These are phyloP conservation scores for Phrixothrix hirtus DNA, from an alignment of 2,888 invertebrate species.

Conservation along the genomic window DNA sequence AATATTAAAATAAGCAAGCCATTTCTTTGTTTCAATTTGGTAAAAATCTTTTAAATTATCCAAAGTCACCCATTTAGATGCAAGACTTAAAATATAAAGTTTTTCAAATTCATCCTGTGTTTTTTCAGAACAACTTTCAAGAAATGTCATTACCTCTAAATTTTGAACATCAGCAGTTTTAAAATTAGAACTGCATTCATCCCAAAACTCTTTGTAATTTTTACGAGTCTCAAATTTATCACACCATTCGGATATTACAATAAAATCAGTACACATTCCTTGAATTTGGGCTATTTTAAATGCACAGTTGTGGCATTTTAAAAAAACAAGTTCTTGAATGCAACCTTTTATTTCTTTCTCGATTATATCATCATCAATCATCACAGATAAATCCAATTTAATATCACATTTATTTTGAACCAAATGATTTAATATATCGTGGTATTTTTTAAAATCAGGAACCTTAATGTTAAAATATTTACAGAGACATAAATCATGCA, in stretches of 20 bases:
- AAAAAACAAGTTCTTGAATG: conserved; percentile 59
- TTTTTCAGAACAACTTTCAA: conserved; percentile 61
- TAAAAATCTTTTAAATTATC: conserved; percentile 41
- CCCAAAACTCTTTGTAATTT: conserved; percentile 58
- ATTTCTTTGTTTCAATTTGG: conserved; percentile 49
- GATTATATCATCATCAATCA: conserved; percentile 46
- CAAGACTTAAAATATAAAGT: conserved; percentile 56
- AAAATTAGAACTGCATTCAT: conserved; percentile 66
- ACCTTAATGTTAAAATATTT: conserved; percentile 57
- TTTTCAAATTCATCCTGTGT: conserved; percentile 56
- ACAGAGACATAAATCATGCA: conserved; percentile 63
- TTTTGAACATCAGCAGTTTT: conserved; percentile 64
- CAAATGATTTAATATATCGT: conserved; percentile 29
- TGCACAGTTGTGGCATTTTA: conserved; percentile 62
- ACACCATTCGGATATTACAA: conserved; percentile 62
- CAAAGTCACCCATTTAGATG: conserved; percentile 49
- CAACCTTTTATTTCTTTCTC: conserved; percentile 60
- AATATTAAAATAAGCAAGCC: conserved; percentile 44
- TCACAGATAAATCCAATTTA: conserved; percentile 58
- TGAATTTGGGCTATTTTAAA: conserved; percentile 62
- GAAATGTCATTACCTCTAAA: conserved; percentile 66
- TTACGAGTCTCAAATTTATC: conserved; percentile 57
- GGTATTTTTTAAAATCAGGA: conserved; percentile 26
- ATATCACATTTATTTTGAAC: conserved; percentile 54
- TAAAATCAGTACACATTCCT: conserved; percentile 58